Evolutionary conservation across 2,113 vertebrate species (phyloP), one percentile per base, ranked within the genome.

Genomic region (Guaruba guarouba): DNA sequence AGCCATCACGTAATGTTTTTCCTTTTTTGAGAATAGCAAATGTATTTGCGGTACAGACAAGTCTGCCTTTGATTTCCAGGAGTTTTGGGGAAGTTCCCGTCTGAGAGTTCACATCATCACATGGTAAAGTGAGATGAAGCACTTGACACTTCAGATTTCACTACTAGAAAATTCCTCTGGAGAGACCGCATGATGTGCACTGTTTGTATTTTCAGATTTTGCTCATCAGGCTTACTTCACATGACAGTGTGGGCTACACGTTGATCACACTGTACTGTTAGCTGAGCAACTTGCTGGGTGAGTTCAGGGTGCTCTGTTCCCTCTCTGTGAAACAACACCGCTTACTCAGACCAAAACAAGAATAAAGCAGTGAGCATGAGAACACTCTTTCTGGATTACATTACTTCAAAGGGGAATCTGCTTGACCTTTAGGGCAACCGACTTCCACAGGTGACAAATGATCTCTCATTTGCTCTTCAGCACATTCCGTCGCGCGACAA

Each of bases 101-200:
- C 18, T 59, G 69, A 59, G 43, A 86, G 90, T 35, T 92, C 44
- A 39, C 46, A 79, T 64, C 25, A 51, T 87, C 93, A 91, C 88
- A 69, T 24, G 89, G 39, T 88, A 31, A 85, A 83, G 54, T 27
- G 22, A 64, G 69, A 68, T 5, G 44, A 57, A 82, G 74, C 7
- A 51, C 74, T 49, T 87, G 57, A 70, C 67, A 69, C 82, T 55
- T 92, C 6, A 4, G 55, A 93, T 96, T 96, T 96, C 54, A 70
- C 88, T 70, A 71, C 57, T 23, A 90, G 46, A 93, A 96, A 96
- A 70, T 86, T 88, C 96, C 96, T 71, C 43, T n/a, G 67, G 41
- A 86, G 33, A 85, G 78, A 92, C 41, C 77, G 85, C 83, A 87
- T 35, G 64, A 78, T 28, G 82, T 15, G 79, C 44, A 41, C 75